Percentiles rank a stretch among this genome's conserved stretches.
Evolutionary conservation across 2,888 invertebrate genomes (phyloP).

Genomic region (Petrolisthes cinctipes): DNA sequence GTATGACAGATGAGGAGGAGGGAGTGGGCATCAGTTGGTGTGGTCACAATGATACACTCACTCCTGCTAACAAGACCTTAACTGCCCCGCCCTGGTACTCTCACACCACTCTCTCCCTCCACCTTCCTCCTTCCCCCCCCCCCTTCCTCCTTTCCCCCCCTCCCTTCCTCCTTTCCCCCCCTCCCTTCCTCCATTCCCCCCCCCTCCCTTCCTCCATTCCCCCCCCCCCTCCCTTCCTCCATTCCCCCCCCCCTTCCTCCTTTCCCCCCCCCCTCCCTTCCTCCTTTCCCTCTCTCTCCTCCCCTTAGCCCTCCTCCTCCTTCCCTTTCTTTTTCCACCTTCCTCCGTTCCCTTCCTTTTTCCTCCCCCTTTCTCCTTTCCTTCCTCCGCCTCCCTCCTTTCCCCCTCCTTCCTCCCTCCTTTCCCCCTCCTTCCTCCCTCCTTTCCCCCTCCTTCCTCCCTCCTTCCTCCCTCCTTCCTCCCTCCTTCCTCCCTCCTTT

Average conservation of each 20-base stretch:
- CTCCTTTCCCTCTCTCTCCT: neutral
- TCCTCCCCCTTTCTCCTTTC: conserved; percentile 7
- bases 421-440: neutral
- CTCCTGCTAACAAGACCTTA: conserved; percentile 51
- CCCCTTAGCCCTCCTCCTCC: neutral
- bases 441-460: neutral
- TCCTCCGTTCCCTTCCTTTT: neutral
- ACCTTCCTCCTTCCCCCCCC: no score
- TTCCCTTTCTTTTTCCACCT: neutral
- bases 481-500: neutral
- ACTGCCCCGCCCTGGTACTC: conserved; percentile 16
- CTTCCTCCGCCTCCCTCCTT: neutral
- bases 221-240: neutral
- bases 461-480: neutral
- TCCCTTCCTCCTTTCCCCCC: neutral
- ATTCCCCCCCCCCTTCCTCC: neutral
- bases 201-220: neutral
- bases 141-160: no score
- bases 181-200: neutral
- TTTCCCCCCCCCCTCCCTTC: neutral
- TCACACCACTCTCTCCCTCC: no score
- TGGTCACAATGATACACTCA: conserved; percentile 54
- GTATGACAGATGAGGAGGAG: conserved; percentile 13
- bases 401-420: neutral
- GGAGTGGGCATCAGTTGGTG: conserved; percentile 22